These are phyloP conservation scores for Allophyes oxyacanthae DNA, from an alignment of 2,888 invertebrate species.

Conservation along the genomic window DNA sequence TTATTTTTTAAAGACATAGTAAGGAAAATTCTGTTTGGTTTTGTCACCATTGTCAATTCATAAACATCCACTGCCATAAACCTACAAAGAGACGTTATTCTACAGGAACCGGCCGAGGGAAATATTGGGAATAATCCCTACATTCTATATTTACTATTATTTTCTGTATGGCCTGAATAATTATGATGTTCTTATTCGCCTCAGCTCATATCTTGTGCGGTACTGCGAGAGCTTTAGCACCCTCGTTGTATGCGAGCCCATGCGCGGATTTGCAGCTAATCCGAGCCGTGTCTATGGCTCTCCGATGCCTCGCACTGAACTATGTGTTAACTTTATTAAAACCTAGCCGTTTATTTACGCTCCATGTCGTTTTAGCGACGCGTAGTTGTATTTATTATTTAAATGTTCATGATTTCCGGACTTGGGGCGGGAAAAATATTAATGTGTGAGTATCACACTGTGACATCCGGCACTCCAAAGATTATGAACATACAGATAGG, in stretches of 20 bases:
- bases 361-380: slow-evolving; percentile 19
- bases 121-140: no score
- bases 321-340: slow-evolving; percentile 83
- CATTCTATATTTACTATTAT: not conserved
- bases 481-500: no score
- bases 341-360: slow-evolving; percentile 59
- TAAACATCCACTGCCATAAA: no score
- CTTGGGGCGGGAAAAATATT: no score
- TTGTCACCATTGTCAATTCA: no score
- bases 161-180: not conserved
- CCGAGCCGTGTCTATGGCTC: slow-evolving; percentile 75
- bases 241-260: slow-evolving; percentile 77
- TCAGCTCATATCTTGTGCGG: slow-evolving; percentile 51
- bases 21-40: no score
- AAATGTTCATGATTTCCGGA: not conserved
- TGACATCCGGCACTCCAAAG: no score
- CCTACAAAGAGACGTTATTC: no score
- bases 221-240: slow-evolving; percentile 59
- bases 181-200: slow-evolving; percentile 6
- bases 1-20: no score
- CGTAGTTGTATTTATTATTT: slow-evolving; percentile 3
- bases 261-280: slow-evolving; percentile 83
- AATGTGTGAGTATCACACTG: no score
- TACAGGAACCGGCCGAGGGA: no score
- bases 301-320: slow-evolving; percentile 70